Conservation (phyloP, 2,888 invertebrate species). For the Drosophila testacea region DNA sequence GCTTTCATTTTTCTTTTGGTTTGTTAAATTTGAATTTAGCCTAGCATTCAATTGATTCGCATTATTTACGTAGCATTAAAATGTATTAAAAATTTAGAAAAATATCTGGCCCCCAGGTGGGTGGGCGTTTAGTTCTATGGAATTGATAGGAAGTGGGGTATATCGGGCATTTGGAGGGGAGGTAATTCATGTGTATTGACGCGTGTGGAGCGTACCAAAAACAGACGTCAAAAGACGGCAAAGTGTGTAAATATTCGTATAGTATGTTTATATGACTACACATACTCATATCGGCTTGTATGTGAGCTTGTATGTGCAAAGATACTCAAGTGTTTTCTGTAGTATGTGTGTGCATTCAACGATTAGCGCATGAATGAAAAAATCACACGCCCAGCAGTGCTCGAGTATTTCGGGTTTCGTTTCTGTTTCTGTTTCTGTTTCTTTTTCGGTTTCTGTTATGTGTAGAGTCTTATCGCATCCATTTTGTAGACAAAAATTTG, state of each 20-base stretch:
- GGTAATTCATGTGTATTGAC: constrained; percentile 55
- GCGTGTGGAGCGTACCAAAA: constrained; percentile 54
- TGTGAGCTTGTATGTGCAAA: constrained; percentile 22
- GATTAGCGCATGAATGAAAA: constrained; percentile 79
- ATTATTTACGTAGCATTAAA: constrained; percentile 79
- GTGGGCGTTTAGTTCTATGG: constrained; percentile 36
- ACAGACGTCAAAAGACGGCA: constrained; percentile 55
- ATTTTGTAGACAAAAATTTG: constrained; percentile 25
- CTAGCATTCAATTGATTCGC: constrained; percentile 38
- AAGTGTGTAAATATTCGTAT: constrained; percentile 42
- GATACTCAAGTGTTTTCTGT: constrained; percentile 32
- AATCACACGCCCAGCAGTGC: constrained; percentile 59
- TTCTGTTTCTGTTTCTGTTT: constrained; percentile 1
- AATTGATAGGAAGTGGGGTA: neutral
- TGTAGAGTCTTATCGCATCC: constrained; percentile 19
- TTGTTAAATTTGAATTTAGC: constrained; percentile 9
- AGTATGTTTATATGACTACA: constrained; percentile 11
- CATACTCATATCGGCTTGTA: neutral
- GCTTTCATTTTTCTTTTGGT: neutral
- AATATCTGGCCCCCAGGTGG: constrained; percentile 58
- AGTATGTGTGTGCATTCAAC: constrained; percentile 30
- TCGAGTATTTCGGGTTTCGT: constrained; percentile 26
- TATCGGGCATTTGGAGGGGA: neutral
- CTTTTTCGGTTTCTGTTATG: constrained; percentile 4
- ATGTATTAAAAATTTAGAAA: constrained; percentile 60